Base-by-base conservation (phyloP, 2,113 vertebrate species). In the Pao palembangensis region DNA sequence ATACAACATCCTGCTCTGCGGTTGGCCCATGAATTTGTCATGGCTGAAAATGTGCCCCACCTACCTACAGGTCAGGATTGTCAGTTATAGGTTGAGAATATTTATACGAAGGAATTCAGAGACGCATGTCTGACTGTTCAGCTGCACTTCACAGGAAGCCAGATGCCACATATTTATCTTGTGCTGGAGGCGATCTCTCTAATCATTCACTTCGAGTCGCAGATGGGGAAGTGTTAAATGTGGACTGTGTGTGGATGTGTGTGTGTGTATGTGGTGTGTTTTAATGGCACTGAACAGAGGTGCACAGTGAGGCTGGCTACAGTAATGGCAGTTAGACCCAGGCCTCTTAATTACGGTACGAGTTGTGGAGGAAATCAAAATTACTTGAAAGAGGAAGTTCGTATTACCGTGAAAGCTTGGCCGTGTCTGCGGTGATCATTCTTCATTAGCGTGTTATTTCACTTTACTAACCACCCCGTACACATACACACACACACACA, bases 381-480 rank as follows among this genome's bases (percentile, higher is more conserved):
- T 83, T 53, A 85, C 78, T 79, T 54, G 61, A 71, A 80, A 85
- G 75, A 82, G 85, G 84, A 86, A 85, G 75, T 83, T 85, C 80
- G 59, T 81, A 71, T 85, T 87, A 81, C 74, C 17, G 70, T 28
- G 69, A 51, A 76, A 72, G 65, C 62, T 62, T 53, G 75, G 59
- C 70, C 67, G 63, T 79, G 84, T 82, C 71, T 68, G 73, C 64
- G 57, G 82, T 71, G 75, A 86, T 87, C 72, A 73, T 46, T 83
- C 74, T 80, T 88, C 78, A 85, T 87, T 83, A 83, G 71, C 58
- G 71, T 73, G 81, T 51, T 61, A 74, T 79, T 87, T 75, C 73
- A 76, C 77, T 62, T 71, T 80, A 71, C 48, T 73, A 43, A 73
- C n/a, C 41, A 55, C 51, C 58, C 44, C 1, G 15, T n/a, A 8